Conservation (phyloP, 92 coral and sea anemone genomes). For the Umimayanthus kanabou region DNA sequence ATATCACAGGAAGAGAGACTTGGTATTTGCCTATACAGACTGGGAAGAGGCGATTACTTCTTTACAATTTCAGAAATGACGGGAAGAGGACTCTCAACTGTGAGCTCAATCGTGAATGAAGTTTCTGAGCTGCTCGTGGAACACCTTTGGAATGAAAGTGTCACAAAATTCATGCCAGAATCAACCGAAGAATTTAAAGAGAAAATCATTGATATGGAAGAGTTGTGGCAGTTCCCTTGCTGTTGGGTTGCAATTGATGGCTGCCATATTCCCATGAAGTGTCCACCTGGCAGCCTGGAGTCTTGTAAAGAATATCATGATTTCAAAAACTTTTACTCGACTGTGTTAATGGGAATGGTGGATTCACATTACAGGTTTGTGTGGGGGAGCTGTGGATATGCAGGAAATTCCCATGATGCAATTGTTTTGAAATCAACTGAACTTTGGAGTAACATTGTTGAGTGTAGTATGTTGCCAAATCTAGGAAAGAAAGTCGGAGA, state of each 20-base stretch:
- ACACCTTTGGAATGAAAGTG: conserved; percentile 46
- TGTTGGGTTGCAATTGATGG: conserved; percentile 50
- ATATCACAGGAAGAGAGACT: conserved; percentile 55
- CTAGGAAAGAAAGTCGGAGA: conserved; percentile 16
- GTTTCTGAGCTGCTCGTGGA: conserved; percentile 49
- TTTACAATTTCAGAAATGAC: conserved; percentile 57
- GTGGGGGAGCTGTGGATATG: conserved; percentile 51
- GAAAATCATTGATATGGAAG: conserved; percentile 50
- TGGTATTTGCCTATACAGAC: conserved; percentile 52
- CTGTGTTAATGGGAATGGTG: conserved; percentile 52
- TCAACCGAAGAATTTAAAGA: conserved; percentile 42
- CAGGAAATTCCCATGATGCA: conserved; percentile 51
- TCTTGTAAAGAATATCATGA: conserved; percentile 40
- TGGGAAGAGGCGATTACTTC: conserved; percentile 51
- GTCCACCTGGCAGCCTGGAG: conserved; percentile 43
- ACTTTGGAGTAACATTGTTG: conserved; percentile 26
- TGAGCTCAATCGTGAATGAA: conserved; percentile 47
- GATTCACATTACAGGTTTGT: conserved; percentile 44
- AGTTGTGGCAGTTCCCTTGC: conserved; percentile 50
- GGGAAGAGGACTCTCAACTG: conserved; percentile 57
- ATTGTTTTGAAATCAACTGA: conserved; percentile 22
- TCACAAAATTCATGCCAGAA: conserved; percentile 43
- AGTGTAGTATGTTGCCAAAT: conserved; percentile 4
- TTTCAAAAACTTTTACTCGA: conserved; percentile 42
- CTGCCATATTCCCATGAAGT: conserved; percentile 51